Percentiles rank a stretch among this genome's conserved stretches.
Conservation (phyloP, 2,797 vertebrate species). For the Takifugu rubripes region DNA sequence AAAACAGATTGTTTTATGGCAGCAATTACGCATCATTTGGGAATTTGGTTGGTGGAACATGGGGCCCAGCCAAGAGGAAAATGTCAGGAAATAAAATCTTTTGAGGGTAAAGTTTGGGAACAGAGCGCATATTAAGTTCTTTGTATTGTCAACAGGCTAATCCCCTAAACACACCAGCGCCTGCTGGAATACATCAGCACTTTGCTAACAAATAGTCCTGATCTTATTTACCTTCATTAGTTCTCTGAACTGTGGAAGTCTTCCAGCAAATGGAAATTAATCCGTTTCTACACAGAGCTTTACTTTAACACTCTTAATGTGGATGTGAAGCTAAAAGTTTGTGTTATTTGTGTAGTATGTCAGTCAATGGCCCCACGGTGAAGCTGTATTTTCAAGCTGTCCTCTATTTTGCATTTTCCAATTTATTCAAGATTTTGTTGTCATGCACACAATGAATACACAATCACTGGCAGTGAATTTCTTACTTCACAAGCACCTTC, state of each 20-base stretch:
- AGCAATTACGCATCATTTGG: slow-evolving; percentile 48
- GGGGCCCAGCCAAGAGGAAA: slow-evolving; percentile 53
- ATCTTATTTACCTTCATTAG: slow-evolving; percentile 42
- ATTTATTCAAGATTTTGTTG: too few relatives aligned
- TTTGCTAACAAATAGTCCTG: slow-evolving; percentile 36
- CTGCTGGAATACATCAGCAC: slow-evolving; percentile 20
- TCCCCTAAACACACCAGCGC: slow-evolving; percentile 28
- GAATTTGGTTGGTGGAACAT: slow-evolving; percentile 33
- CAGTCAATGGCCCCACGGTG: too few relatives aligned
- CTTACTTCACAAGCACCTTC: too few relatives aligned
- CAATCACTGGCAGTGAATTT: too few relatives aligned
- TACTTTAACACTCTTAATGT: slow-evolving; percentile 18
- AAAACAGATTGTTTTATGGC: slow-evolving; percentile 32
- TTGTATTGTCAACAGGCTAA: slow-evolving; percentile 30
- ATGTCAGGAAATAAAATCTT: slow-evolving; percentile 46
- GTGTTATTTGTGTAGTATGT: too few relatives aligned
- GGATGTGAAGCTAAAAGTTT: too few relatives aligned
- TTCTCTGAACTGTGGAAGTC: slow-evolving; percentile 24
- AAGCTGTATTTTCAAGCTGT: too few relatives aligned
- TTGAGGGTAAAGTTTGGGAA: slow-evolving; percentile 24
- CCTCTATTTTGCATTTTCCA: too few relatives aligned
- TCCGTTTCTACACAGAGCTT: slow-evolving; percentile 4
- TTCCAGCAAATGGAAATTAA: slow-evolving; percentile 20
- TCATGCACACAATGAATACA: too few relatives aligned
- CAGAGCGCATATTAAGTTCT: slow-evolving; percentile 29